Percentiles rank a stretch among this genome's conserved stretches.
phyloP scores from a whole-genome alignment of 2,113 vertebrate species.

The Astur gentilis region DNA sequence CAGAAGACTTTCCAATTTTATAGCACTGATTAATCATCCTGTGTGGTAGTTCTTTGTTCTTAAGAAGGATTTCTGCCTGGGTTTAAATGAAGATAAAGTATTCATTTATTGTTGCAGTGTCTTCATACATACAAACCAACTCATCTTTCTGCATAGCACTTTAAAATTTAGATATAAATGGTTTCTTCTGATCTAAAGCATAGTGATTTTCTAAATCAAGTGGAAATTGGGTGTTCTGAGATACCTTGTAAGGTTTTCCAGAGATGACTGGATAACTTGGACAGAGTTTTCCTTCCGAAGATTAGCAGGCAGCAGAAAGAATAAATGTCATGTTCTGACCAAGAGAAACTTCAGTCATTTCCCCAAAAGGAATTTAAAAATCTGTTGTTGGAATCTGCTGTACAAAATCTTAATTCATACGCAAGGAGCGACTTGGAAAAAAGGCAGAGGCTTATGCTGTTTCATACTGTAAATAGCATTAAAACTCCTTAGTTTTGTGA shows the following conservation, averaged over 20 bases:
- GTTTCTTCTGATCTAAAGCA: background rate
- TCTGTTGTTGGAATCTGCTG: background rate
- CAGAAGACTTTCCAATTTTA: background rate
- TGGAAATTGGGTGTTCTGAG: background rate
- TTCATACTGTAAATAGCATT: background rate
- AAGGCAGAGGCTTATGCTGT: background rate
- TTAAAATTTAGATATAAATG: background rate
- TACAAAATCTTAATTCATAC: background rate
- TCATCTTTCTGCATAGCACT: background rate
- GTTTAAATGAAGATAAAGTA: background rate
- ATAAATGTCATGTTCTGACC: background rate
- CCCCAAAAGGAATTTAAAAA: background rate
- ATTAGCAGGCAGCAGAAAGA: background rate
- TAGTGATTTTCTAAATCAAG: background rate
- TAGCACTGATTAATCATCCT: background rate
- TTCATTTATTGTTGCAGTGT: background rate
- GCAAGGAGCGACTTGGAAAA: background rate
- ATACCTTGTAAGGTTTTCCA: background rate
- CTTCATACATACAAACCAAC: background rate
- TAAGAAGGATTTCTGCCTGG: background rate
- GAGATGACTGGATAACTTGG: background rate
- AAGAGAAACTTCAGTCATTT: background rate
- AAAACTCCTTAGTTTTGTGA: background rate
- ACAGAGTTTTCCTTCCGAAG: background rate
- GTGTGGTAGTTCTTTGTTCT: background rate